Evolutionary conservation across 1,140 invertebrate species (phyloP).

Genomic region (Eupeodes corollae): DNA sequence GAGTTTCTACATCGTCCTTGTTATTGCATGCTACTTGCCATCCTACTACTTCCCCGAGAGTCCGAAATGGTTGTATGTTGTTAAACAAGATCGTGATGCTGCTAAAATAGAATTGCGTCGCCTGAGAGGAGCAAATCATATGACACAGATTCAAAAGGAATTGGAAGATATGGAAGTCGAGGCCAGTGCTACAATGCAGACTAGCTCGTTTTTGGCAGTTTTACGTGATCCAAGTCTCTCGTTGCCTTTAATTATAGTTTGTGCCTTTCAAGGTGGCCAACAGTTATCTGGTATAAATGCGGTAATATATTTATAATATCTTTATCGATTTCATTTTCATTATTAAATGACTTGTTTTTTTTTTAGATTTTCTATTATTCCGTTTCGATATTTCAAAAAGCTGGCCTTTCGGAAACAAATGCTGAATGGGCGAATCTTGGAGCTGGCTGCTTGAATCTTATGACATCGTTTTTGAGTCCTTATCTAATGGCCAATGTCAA

Average conservation of each 20-base stretch:
- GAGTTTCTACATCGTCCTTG: conserved; percentile 45
- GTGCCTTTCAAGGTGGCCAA: conserved; percentile 60
- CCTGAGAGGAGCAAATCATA: conserved; percentile 14
- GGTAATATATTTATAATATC: conserved; percentile 39
- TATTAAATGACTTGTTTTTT: too few species aligned
- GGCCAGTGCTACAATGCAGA: conserved; percentile 61
- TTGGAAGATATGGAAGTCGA: conserved; percentile 71
- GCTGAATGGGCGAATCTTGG: conserved; percentile 52
- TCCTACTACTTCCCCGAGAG: conserved; percentile 62
- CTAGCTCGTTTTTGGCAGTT: conserved; percentile 39
- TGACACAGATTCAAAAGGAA: conserved; percentile 39
- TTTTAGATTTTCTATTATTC: conserved; percentile 64
- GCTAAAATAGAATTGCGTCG: conserved; percentile 38
- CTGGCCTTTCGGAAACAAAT: conserved; percentile 40
- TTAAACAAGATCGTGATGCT: conserved; percentile 45
- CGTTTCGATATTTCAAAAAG: conserved; percentile 46
- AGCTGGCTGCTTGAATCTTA: conserved; percentile 51
- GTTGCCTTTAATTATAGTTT: conserved; percentile 55
- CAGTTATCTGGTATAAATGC: conserved; percentile 75
- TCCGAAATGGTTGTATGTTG: conserved; percentile 64
- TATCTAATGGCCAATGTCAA: conserved; percentile 41
- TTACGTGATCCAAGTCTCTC: conserved; percentile 14
- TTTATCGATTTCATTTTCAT: too few species aligned
- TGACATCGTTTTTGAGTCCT: conserved; percentile 46
- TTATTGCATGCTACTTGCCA: conserved; percentile 42